These are phyloP conservation scores for Apamea sordens DNA, from an alignment of 2,888 invertebrate genomes.

Conservation along the genomic window DNA sequence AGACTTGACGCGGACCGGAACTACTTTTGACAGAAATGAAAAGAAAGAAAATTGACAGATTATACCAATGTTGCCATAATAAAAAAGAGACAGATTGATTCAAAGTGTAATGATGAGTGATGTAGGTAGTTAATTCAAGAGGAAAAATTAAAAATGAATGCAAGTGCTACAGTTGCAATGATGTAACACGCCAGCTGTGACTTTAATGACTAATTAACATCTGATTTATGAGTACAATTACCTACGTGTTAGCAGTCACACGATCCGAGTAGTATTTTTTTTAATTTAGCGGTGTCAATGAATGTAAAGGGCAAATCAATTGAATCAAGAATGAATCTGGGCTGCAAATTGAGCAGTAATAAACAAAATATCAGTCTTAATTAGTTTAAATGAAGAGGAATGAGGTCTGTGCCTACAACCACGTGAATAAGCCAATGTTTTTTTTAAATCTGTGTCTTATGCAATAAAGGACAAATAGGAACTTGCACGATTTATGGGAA, in stretches of 20 bases:
- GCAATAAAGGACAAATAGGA: not conserved
- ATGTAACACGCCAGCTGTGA: not conserved
- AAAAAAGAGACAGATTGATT: not conserved
- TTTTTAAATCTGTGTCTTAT: not conserved
- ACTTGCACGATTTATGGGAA: too few species aligned
- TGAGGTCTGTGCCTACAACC: not conserved
- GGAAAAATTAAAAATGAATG: not conserved
- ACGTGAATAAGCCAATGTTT: not conserved
- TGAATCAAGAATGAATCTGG: not conserved
- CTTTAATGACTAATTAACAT: not conserved
- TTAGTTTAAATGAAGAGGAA: not conserved
- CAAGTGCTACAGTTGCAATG: not conserved
- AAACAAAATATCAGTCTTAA: not conserved
- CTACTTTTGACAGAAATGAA: not conserved
- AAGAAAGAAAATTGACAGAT: not conserved
- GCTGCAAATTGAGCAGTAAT: not conserved
- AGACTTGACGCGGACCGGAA: not conserved
- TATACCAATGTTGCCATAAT: not conserved
- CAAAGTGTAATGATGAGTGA: not conserved
- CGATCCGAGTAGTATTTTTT: not conserved
- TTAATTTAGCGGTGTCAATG: not conserved
- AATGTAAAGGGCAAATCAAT: conserved; percentile 15
- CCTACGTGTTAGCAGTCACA: not conserved
- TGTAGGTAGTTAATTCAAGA: not conserved
- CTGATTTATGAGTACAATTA: conserved; percentile 13